Evolutionary conservation across 2,797 vertebrate genomes (phyloP), one percentile per base, ranked within the genome.

Genomic region (Danio kyathit): DNA sequence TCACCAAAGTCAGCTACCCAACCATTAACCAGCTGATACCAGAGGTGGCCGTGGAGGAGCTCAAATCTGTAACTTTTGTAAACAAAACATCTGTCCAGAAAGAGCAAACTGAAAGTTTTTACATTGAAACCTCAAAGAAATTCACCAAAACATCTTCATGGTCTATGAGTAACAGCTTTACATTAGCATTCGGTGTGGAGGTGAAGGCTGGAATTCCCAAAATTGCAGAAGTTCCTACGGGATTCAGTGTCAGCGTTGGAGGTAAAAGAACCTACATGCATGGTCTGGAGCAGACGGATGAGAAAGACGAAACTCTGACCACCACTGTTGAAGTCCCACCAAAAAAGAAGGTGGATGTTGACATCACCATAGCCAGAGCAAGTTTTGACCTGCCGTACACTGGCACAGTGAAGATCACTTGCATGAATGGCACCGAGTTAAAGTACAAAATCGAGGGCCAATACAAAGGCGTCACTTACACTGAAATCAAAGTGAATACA

Each of bases 51-150:
- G 29, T 70, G 8, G 61, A 64, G 12, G 82, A 86, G 71, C 51
- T 84, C 6, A 74, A 86, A 40, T 84, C 79, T 21, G 54, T 80
- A 65, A 73, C 48, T 17, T 86, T 79, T 17, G 1, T 66, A 5
- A 82, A 86, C 13, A 40, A 51, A 82, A 67, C 65, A 82, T 40
- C 44, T n/a, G n/a, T n/a, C n/a, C n/a, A n/a, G n/a, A n/a, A n/a
- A n/a, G n/a, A n/a, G n/a, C n/a, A n/a, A n/a, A n/a, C n/a, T n/a
- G n/a, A n/a, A 57, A 40, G 84, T 11, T n/a, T n/a, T n/a, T n/a
- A n/a, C 57, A 56, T 80, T 0, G 61, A 86, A 70, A 76, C 72
- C 10, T 69, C 76, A 11, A 63, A 79, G 19, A 79, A 12, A 52
- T 1, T 79, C 6, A 75, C 40, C 8, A 21, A 70, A 12, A 83